Conservation (phyloP, 2,797 vertebrate species). For the Coluber constrictor region DNA sequence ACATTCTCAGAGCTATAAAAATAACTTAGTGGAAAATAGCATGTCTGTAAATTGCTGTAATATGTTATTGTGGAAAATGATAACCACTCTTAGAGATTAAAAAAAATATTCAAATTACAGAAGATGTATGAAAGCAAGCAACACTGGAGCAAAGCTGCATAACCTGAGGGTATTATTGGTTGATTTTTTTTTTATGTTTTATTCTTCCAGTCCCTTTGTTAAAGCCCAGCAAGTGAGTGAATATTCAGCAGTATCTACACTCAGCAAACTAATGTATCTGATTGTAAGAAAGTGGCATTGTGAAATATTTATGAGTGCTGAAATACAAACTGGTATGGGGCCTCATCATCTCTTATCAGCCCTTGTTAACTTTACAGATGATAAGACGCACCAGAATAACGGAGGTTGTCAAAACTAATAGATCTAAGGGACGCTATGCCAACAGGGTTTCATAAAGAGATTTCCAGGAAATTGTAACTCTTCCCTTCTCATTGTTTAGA, state of each 20-base stretch:
- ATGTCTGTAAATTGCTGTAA: slow-evolving; percentile 45
- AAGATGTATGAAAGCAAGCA: slow-evolving; percentile 51
- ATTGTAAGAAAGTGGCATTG: slow-evolving; percentile 68
- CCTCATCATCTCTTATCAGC: slow-evolving; percentile 68
- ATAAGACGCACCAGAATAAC: slow-evolving; percentile 66
- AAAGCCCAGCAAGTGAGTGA: slow-evolving; percentile 52
- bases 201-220: slow-evolving; percentile 62
- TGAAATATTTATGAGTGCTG: slow-evolving; percentile 73
- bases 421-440: slow-evolving; percentile 54
- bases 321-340: slow-evolving; percentile 66
- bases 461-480: slow-evolving; percentile 58
- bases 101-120: slow-evolving; percentile 62
- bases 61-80: slow-evolving; percentile 60
- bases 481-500: slow-evolving; percentile 37
- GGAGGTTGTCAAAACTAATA: slow-evolving; percentile 69
- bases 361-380: slow-evolving; percentile 70
- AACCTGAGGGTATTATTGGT: slow-evolving; percentile 39
- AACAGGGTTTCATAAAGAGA: slow-evolving; percentile 38
- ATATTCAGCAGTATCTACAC: slow-evolving; percentile 57
- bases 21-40: slow-evolving; percentile 34
- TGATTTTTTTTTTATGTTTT: slow-evolving; percentile 41
- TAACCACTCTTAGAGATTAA: slow-evolving; percentile 50
- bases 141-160: slow-evolving; percentile 33
- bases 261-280: slow-evolving; percentile 67
- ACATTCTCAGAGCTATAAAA: slow-evolving; percentile 51